These are phyloP conservation scores for Heterotilapia buettikoferi DNA, from an alignment of 2,113 vertebrate species.

Conservation along the genomic window DNA sequence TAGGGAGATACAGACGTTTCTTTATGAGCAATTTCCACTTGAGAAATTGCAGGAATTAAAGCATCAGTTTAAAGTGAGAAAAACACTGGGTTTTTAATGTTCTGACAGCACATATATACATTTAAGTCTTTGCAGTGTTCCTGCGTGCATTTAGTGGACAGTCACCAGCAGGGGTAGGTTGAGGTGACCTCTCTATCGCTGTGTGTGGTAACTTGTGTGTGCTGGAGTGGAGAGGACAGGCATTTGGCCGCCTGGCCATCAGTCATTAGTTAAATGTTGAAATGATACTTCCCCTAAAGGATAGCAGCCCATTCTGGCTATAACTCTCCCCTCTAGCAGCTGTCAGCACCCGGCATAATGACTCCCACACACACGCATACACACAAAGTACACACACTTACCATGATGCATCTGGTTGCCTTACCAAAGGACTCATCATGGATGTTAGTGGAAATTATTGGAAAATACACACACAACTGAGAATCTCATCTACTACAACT, in stretches of 20 bases:
- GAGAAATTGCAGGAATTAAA: neutral
- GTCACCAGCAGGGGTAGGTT: neutral
- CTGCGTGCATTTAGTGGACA: neutral
- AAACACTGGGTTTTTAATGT: neutral
- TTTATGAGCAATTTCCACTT: neutral
- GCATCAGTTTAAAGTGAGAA: neutral
- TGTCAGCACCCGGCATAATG: constrained; percentile 18
- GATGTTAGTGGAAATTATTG: neutral
- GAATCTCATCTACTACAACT: neutral
- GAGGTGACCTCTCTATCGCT: constrained; percentile 38
- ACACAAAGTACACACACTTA: neutral
- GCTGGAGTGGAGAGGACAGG: neutral
- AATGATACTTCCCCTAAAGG: constrained; percentile 35
- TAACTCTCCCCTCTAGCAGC: constrained; percentile 28
- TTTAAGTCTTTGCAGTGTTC: neutral
- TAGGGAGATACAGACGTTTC: neutral
- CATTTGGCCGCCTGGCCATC: constrained; percentile 9
- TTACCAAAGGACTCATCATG: neutral
- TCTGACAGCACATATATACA: neutral
- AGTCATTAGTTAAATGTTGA: constrained; percentile 52
- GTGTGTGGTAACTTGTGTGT: neutral
- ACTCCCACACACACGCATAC: neutral
- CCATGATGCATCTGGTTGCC: neutral
- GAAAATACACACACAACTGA: neutral
- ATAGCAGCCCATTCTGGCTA: constrained; percentile 4